Percentiles rank a stretch among this genome's conserved stretches.
Conservation (phyloP, 2,888 invertebrate genomes). For the Dynastes hyllus region DNA sequence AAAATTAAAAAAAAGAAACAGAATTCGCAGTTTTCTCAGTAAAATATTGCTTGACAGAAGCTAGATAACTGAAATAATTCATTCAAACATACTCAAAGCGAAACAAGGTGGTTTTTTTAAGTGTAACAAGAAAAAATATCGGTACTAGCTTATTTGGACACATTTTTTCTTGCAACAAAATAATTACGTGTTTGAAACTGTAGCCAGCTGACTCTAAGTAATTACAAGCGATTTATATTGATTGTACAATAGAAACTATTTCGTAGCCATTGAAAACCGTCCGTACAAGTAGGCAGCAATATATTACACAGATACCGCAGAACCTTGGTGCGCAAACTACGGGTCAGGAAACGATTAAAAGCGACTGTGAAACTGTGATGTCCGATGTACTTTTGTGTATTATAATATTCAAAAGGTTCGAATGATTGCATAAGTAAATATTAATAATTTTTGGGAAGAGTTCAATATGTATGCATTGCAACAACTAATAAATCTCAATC, state of each 20-base stretch:
- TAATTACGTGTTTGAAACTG: not conserved
- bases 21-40: no score
- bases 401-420: no score
- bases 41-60: no score
- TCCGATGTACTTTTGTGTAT: no score
- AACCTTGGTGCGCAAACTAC: no score
- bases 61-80: not conserved
- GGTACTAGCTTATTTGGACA: not conserved
- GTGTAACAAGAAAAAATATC: not conserved
- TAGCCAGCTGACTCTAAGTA: not conserved
- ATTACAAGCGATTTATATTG: not conserved
- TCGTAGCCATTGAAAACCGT: not conserved
- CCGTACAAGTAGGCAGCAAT: not conserved
- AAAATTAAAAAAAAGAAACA: no score
- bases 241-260: conserved; percentile 1
- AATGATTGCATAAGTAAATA: no score
- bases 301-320: not conserved
- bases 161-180: not conserved
- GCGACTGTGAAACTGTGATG: no score
- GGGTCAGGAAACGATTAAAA: no score
- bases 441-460: no score
- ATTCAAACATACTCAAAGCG: not conserved
- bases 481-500: no score
- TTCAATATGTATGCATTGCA: no score
- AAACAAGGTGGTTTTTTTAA: not conserved